Conservation (phyloP, 2,113 vertebrate species). For the Gavia stellata region DNA sequence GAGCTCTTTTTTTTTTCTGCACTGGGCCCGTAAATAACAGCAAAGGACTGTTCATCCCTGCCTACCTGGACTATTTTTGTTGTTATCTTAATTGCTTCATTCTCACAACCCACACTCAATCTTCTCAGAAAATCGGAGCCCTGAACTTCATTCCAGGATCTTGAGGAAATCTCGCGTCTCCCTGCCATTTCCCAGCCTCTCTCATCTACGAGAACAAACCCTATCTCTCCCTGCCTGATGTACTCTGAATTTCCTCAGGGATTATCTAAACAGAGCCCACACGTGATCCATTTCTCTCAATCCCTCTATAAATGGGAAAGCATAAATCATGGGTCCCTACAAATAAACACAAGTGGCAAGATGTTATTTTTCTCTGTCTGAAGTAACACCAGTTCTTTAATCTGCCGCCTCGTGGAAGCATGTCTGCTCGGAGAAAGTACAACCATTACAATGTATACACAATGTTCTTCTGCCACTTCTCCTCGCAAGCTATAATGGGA, state of each 20-base stretch:
- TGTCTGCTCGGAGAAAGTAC: constrained; percentile 32
- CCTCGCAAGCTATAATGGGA: constrained; percentile 33
- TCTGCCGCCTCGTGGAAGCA: constrained; percentile 61
- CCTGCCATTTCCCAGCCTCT: constrained; percentile 41
- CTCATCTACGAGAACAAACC: constrained; percentile 37
- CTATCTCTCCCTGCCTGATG: constrained; percentile 31
- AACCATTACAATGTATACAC: constrained; percentile 51
- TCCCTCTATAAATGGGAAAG: constrained; percentile 61
- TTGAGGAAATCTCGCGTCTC: constrained; percentile 49
- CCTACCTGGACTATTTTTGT: not conserved
- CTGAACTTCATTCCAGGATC: constrained; percentile 65
- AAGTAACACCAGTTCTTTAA: constrained; percentile 64
- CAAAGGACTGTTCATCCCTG: not conserved
- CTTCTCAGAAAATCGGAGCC: constrained; percentile 55
- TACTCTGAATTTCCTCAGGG: constrained; percentile 55
- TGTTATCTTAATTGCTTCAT: constrained; percentile 31
- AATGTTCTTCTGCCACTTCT: constrained; percentile 38
- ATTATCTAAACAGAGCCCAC: constrained; percentile 74
- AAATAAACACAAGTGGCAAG: constrained; percentile 74
- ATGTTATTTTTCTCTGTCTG: constrained; percentile 70
- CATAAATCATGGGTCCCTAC: constrained; percentile 68
- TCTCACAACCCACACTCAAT: constrained; percentile 24
- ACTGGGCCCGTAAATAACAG: not conserved
- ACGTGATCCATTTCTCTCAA: constrained; percentile 42
- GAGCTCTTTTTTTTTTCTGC: not conserved